These are phyloP conservation scores for Phalacrocorax aristotelis DNA, from an alignment of 2,113 vertebrate species.

Conservation along the genomic window DNA sequence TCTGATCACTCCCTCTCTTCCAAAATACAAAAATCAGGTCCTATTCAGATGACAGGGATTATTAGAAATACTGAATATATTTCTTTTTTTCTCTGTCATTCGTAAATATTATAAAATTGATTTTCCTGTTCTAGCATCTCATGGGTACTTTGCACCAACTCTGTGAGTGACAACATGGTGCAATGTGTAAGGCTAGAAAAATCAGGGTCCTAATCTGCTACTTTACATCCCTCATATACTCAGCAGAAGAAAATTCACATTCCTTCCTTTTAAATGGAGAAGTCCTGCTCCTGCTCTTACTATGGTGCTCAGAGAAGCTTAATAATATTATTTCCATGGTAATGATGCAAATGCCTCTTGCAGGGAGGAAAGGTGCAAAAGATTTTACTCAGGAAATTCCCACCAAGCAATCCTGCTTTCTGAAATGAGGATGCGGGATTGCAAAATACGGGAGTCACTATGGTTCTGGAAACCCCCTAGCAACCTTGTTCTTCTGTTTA, in stretches of 20 bases:
- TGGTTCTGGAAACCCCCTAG: background rate
- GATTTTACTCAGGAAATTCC: background rate
- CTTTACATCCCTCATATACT: background rate
- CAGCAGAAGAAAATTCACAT: background rate
- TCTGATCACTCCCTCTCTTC: background rate
- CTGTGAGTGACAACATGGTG: background rate
- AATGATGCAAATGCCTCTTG: background rate
- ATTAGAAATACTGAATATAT: background rate
- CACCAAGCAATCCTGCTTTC: background rate
- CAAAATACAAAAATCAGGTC: background rate
- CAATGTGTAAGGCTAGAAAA: background rate
- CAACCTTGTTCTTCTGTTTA: background rate
- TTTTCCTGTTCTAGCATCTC: background rate
- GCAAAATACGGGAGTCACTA: background rate
- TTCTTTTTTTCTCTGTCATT: background rate
- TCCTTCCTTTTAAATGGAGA: background rate
- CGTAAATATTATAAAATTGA: rapidly evolving
- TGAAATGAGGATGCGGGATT: background rate
- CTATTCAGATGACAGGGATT: background rate
- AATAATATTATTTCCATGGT: background rate
- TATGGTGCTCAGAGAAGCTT: background rate
- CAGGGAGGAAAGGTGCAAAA: background rate
- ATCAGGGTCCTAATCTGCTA: background rate
- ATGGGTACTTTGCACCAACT: background rate
- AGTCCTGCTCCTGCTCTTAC: background rate